Base-by-base conservation (phyloP, 1,140 invertebrate species). In the Drosophila athabasca region DNA sequence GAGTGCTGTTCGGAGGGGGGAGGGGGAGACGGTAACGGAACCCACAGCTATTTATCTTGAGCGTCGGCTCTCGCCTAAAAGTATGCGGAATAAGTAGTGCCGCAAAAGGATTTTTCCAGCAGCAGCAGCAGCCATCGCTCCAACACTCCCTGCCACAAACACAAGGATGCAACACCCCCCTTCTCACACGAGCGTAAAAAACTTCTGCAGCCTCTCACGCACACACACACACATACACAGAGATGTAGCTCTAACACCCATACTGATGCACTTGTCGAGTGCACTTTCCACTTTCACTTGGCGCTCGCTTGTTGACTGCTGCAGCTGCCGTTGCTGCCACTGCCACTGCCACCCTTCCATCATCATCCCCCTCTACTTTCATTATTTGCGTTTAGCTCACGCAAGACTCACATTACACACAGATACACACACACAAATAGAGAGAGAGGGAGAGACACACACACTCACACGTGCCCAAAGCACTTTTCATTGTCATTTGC, bases 261-360 rank as follows among this genome's bases (percentile, higher is more conserved):
- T 54, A 58, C 61, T 45, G 45, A 50, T 55, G 59, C 67, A 66
- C 62, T 76, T 76, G 61, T 70, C 60, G 67, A 87, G 83, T 88
- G 83, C 83, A 87, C 79, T 88, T 87, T 88, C 75, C 79, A 88
- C 82, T 82, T 87, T 88, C 78, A 82, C 79, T 88, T 88, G 68
- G 46, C 71, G 75, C 75, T 88, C 79, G 83, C 82, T 87, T 82
- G 79, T 79, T 83, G 82, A 83, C 83, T 88, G 62, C 82, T 61
- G 61, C 61, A 29, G 67, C 71, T 31, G 15, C 29, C 1, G 17
- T 1, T 19, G 17, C 17, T 19, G 17, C 83, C 82, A 60, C 82
- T 61, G 61, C 61, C 41, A 46, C 48, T 50, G 24, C 62, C 17
- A 3, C 7, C 61, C 17, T 46, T 3, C 2, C n/a, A 15, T 17